Conservation (phyloP, 2,888 invertebrate genomes). For the Beris morrisii region DNA sequence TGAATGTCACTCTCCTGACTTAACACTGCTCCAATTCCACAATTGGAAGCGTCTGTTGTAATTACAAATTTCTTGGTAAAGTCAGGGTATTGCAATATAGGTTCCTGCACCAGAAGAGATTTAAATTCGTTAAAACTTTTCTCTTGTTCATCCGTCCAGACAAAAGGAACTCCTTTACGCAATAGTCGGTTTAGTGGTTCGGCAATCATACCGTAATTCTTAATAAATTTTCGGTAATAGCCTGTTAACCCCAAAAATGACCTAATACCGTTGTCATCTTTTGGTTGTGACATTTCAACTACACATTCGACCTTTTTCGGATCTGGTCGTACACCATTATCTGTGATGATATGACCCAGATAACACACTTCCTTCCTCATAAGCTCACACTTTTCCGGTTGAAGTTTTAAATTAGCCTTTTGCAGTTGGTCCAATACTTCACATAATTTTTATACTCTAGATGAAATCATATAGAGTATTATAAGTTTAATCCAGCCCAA, state of each 20-base stretch:
- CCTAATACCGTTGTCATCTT: not conserved
- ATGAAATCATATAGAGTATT: no score
- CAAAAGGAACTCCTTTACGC: not conserved
- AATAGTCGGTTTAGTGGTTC: conserved; percentile 8
- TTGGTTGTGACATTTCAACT: not conserved
- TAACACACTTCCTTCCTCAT: conserved; percentile 31
- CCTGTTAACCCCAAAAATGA: not conserved
- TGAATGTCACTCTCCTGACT: conserved; percentile 28
- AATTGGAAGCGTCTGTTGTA: conserved; percentile 39
- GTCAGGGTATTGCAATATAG: conserved; percentile 36
- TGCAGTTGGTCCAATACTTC: conserved; percentile 14
- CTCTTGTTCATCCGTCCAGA: conserved; percentile 3
- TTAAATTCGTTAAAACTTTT: not conserved
- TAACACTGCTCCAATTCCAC: conserved; percentile 38
- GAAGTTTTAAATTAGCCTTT: conserved; percentile 28
- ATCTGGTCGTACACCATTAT: conserved; percentile 16
- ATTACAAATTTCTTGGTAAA: conserved; percentile 35
- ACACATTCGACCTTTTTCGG: conserved; percentile 21
- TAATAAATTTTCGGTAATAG: not conserved
- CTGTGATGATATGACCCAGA: conserved; percentile 31
- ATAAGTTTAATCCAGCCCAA: no score
- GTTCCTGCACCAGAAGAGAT: not conserved
- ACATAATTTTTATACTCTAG: no score
- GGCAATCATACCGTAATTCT: conserved; percentile 1
- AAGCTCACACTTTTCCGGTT: conserved; percentile 43